Conservation (phyloP, 1,140 invertebrate genomes). For the Psix sp. region DNA sequence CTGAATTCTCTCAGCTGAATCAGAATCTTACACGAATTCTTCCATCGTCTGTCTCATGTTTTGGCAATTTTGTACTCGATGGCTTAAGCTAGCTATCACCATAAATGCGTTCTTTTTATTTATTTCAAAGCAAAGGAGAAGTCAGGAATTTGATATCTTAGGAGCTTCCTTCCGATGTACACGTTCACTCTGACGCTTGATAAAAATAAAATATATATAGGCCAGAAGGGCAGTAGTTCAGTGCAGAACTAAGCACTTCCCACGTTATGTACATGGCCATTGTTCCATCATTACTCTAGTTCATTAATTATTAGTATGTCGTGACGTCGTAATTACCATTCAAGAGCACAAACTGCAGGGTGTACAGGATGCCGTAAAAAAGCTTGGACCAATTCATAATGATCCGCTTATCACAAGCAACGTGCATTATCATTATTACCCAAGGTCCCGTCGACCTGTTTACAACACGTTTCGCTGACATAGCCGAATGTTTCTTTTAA, state of each 20-base stretch:
- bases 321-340: conserved; percentile 72
- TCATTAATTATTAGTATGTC: conserved; percentile 75
- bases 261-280: conserved; percentile 66
- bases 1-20: too few relatives aligned
- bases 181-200: conserved; percentile 23
- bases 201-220: conserved; percentile 71
- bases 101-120: background rate
- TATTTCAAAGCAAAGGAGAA: conserved; percentile 13
- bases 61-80: too few relatives aligned
- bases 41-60: too few relatives aligned
- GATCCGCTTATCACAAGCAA: conserved; percentile 64
- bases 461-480: conserved; percentile 35
- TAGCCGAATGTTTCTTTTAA: background rate
- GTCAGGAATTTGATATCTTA: conserved; percentile 12
- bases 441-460: conserved; percentile 66
- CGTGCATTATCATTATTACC: conserved; percentile 68
- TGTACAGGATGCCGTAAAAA: conserved; percentile 71
- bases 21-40: too few relatives aligned
- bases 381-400: conserved; percentile 72
- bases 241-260: conserved; percentile 70
- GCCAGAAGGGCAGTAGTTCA: conserved; percentile 69
- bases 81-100: too few relatives aligned
- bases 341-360: conserved; percentile 69
- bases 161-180: conserved; percentile 49
- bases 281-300: conserved; percentile 73